Evolutionary conservation across 2,113 vertebrate species (phyloP), one percentile per base, ranked within the genome.

Genomic region (Sapajus apella): DNA sequence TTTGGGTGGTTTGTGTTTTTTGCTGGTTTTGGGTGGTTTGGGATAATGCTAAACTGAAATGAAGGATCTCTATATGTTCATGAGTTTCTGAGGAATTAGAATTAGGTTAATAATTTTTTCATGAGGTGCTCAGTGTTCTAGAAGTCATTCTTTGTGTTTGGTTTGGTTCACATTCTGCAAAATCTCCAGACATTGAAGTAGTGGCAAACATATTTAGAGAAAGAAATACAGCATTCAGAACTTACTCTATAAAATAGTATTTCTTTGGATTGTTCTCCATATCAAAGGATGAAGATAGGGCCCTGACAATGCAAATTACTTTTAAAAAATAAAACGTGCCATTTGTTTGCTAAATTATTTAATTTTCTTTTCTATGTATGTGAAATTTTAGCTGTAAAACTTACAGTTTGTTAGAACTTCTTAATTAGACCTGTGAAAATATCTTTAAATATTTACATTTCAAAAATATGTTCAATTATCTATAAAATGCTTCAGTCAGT

Each of bases 121-220:
- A 56, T 30, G 32, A 80, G 20, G 27, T 76, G 7, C 17, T 83
- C 68, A 73, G 1, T 87, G 47, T 82, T 45, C 37, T 89, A 86
- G n/a, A 93, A 86, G 61, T 32, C 61, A 68, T 83, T 55, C 81
- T 94, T 93, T 80, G 35, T 90, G 35, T 85, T 76, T 85, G 37
- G 23, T 81, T 87, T 95, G 64, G n/a, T 64, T 96, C 37, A 81
- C 21, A 81, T 45, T 97, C 50, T 92, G 23, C 25, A 96, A 61
- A 87, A 80, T 86, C 40, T 95, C 20, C 7, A 66, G 66, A 27
- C 25, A 68, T 13, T 92, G 20, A 87, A 47, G 20, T 82, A 82
- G 56, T 45, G n/a, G 25, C 25, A 75, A 89, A 68, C 13, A n/a
- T 75, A 50, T 58, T 52, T 32, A 30, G 58, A 68, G 56, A 66